phyloP scores from a whole-genome alignment of 2,113 vertebrate species.

The Engraulis encrasicolus region DNA sequence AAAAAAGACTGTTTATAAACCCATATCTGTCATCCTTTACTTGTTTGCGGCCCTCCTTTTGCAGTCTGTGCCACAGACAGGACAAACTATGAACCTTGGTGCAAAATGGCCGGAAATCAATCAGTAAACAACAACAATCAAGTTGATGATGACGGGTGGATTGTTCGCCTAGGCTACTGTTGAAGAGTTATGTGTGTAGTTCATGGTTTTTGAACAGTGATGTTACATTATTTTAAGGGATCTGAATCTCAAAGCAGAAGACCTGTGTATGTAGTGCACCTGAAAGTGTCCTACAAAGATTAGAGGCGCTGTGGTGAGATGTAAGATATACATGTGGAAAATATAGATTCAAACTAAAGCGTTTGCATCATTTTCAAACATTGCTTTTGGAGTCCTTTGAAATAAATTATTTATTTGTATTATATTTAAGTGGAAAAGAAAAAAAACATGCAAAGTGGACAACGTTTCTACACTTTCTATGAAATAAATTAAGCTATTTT shows the following conservation, averaged over 20 bases:
- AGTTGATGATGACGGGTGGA: conserved; percentile 74
- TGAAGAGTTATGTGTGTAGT: conserved; percentile 78
- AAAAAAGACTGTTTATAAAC: conserved; percentile 60
- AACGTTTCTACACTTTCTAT: conserved; percentile 66
- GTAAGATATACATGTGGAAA: not conserved
- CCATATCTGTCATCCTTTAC: conserved; percentile 33
- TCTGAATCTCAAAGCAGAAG: not conserved
- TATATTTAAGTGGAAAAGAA: conserved; percentile 87
- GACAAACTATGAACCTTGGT: conserved; percentile 74
- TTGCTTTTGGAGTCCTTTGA: conserved; percentile 85
- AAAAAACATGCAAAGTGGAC: conserved; percentile 56
- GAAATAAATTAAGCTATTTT: conserved; percentile 67
- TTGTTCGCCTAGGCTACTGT: conserved; percentile 70
- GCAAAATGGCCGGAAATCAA: conserved; percentile 72
- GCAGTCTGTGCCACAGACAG: conserved; percentile 65
- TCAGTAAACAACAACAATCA: conserved; percentile 47
- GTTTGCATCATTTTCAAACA: conserved; percentile 82
- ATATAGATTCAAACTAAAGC: conserved; percentile 43
- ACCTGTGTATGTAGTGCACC: not conserved
- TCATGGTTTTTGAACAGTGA: conserved; percentile 39
- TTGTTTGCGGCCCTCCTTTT: not conserved
- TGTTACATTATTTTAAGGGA: not conserved
- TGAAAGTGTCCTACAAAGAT: not conserved
- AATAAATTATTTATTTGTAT: conserved; percentile 98
- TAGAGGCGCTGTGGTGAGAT: not conserved